Evolutionary conservation across 2,797 vertebrate species (phyloP).

Genomic region (Microctenopoma stevenorrisi): DNA sequence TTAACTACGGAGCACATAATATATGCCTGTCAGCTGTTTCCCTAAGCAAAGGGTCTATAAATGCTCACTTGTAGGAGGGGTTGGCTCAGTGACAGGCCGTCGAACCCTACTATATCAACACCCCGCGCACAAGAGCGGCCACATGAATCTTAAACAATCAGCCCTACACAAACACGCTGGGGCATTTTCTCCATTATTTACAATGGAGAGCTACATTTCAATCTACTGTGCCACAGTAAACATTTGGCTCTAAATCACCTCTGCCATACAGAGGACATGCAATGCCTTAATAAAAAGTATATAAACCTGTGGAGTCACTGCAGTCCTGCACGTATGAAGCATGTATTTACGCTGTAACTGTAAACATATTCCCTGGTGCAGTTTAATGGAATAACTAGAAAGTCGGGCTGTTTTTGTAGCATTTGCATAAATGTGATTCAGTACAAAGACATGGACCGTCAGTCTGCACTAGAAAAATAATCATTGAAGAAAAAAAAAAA

Average conservation of each 20-base stretch:
- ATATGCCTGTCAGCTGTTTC: conserved; percentile 51
- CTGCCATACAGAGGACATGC: conserved; percentile 22
- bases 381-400: conserved; percentile 1
- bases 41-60: conserved; percentile 56
- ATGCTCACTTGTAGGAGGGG: conserved; percentile 47
- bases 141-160: conserved; percentile 46
- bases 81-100: conserved; percentile 44
- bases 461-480: background rate
- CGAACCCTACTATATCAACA: conserved; percentile 56
- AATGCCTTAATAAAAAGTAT: conserved; percentile 18
- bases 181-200: conserved; percentile 43
- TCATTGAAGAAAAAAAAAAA: background rate
- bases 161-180: conserved; percentile 41
- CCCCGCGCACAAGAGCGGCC: conserved; percentile 34
- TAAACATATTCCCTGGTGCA: conserved; percentile 16
- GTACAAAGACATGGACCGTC: background rate
- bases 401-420: conserved; percentile 1
- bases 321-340: conserved; percentile 15
- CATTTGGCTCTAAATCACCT: conserved; percentile 37
- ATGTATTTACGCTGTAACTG: background rate
- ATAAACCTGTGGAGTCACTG: conserved; percentile 14
- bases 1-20: conserved; percentile 49
- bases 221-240: conserved; percentile 21
- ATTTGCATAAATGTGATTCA: conserved; percentile 7
- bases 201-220: conserved; percentile 22